phyloP scores from a whole-genome alignment of 2,888 invertebrate genomes.

The Willowsia nigromaculata region DNA sequence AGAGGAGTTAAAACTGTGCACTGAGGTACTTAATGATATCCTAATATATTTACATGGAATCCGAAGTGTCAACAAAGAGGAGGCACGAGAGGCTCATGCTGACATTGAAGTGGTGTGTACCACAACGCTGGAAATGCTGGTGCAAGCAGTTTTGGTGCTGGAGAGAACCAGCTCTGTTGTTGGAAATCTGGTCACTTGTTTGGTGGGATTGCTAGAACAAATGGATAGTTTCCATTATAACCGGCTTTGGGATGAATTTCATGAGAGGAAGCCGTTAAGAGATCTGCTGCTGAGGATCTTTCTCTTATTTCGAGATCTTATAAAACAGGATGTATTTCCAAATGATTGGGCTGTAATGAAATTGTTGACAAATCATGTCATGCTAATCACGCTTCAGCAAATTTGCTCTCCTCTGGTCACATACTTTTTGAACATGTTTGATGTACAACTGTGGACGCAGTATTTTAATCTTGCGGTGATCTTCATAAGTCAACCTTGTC shows the following conservation, averaged over 20 bases:
- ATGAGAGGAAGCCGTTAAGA: conserved; percentile 89
- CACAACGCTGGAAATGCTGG: conserved; percentile 90
- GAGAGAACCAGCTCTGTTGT: conserved; percentile 89
- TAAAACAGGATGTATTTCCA: conserved; percentile 90
- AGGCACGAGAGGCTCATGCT: conserved; percentile 80
- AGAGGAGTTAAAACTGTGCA: conserved; percentile 90
- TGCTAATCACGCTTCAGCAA: conserved; percentile 91
- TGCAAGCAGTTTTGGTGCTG: conserved; percentile 90
- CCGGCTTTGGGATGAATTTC: conserved; percentile 90
- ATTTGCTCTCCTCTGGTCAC: conserved; percentile 90
- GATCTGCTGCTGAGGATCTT: conserved; percentile 92
- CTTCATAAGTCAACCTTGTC: conserved; percentile 89
- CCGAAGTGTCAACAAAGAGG: conserved; percentile 44
- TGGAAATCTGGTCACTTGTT: conserved; percentile 91
- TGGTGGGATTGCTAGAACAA: conserved; percentile 91
- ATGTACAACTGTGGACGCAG: conserved; percentile 85
- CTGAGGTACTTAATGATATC: conserved; percentile 90
- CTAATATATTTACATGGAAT: conserved; percentile 84
- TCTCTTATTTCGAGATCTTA: conserved; percentile 88
- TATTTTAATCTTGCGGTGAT: conserved; percentile 90
- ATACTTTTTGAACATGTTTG: conserved; percentile 74
- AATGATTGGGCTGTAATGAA: conserved; percentile 94
- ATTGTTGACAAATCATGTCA: conserved; percentile 92
- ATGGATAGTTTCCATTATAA: conserved; percentile 94
- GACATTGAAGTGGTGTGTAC: conserved; percentile 91